phyloP scores from a whole-genome alignment of 2,797 vertebrate genomes.

The Kryptopterus vitreolus region DNA sequence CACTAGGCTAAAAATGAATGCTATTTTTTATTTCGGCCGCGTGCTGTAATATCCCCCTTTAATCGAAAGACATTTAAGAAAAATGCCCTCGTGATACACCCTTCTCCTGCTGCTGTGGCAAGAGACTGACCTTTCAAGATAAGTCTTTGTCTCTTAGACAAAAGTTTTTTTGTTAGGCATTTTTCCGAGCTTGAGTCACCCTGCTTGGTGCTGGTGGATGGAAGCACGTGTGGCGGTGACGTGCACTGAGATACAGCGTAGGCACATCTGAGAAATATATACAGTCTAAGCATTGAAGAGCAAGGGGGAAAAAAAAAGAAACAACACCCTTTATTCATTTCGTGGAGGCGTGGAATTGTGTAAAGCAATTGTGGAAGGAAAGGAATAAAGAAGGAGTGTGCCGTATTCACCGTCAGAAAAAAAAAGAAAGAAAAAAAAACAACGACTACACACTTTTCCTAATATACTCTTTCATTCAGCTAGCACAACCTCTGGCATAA shows the following conservation, averaged over 20 bases:
- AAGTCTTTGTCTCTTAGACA: slow-evolving; percentile 68
- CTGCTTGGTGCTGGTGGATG: slow-evolving; percentile 37
- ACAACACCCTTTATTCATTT: slow-evolving; percentile 42
- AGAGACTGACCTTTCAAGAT: slow-evolving; percentile 72
- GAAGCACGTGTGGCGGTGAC: slow-evolving; percentile 36
- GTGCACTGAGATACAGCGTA: slow-evolving; percentile 35
- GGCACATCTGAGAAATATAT: slow-evolving; percentile 47
- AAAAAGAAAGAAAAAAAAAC: too few species aligned
- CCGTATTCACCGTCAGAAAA: not conserved
- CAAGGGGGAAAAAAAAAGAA: slow-evolving; percentile 25
- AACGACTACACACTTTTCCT: not conserved
- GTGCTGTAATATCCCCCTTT: slow-evolving; percentile 61
- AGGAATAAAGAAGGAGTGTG: not conserved
- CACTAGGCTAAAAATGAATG: slow-evolving; percentile 55
- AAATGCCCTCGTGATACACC: slow-evolving; percentile 62
- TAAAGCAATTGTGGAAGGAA: slow-evolving; percentile 6
- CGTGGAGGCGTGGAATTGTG: slow-evolving; percentile 24
- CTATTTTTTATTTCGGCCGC: slow-evolving; percentile 58
- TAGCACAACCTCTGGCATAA: slow-evolving; percentile 22
- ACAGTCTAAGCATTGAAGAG: slow-evolving; percentile 45
- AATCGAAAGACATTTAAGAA: slow-evolving; percentile 65
- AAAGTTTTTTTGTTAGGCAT: slow-evolving; percentile 64
- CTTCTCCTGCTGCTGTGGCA: slow-evolving; percentile 58
- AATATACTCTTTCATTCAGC: slow-evolving; percentile 5
- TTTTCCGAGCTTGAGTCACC: slow-evolving; percentile 57